Percentiles rank a stretch among this genome's conserved stretches.
Evolutionary conservation across 2,113 vertebrate genomes (phyloP).

Genomic region (Zosterops hypoxanthus): DNA sequence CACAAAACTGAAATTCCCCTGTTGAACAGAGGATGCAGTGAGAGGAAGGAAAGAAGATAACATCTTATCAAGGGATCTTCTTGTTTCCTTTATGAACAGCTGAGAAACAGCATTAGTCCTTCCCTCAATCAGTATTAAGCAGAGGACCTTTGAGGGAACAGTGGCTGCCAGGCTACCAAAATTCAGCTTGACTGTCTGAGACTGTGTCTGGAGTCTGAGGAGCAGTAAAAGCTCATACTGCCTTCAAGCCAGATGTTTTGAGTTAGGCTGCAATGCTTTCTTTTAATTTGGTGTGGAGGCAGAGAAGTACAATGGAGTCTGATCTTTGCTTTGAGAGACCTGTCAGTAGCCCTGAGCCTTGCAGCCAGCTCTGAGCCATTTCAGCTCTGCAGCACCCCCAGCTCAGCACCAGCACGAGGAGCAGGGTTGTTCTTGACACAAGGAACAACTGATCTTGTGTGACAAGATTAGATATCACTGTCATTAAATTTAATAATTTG

Average conservation of each 20-base stretch:
- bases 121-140: background rate
- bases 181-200: background rate
- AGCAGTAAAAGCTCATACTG: background rate
- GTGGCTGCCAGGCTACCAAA: background rate
- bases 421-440: background rate
- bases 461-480: background rate
- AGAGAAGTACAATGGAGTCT: background rate
- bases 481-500: background rate
- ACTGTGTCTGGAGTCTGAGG: background rate
- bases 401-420: background rate
- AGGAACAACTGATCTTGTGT: background rate
- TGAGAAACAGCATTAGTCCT: background rate
- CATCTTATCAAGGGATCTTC: constrained; percentile 38
- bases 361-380: background rate
- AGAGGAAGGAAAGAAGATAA: constrained; percentile 53
- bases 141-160: background rate
- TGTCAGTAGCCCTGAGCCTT: background rate
- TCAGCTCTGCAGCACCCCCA: background rate
- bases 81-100: constrained; percentile 43
- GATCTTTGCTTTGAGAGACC: background rate
- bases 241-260: background rate
- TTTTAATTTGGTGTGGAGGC: background rate
- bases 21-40: background rate
- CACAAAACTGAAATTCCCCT: background rate
- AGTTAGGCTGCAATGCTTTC: background rate